These are phyloP conservation scores for Acronicta aceris DNA, from an alignment of 2,888 invertebrate genomes.

Conservation along the genomic window DNA sequence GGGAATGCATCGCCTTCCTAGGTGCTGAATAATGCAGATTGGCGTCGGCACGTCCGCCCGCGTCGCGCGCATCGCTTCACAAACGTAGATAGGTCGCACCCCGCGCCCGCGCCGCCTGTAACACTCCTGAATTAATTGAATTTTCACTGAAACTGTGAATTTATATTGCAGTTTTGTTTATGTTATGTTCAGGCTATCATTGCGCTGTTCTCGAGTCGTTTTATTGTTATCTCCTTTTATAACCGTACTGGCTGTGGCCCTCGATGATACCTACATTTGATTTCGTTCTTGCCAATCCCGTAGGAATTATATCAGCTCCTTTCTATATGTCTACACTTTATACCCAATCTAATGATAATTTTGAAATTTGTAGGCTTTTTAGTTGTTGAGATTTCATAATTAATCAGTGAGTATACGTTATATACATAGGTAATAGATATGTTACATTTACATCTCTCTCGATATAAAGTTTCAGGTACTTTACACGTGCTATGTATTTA, in stretches of 20 bases:
- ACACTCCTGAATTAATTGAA: slow-evolving; percentile 37
- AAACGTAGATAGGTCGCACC: slow-evolving; percentile 26
- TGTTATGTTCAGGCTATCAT: slow-evolving; percentile 20
- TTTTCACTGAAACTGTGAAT: slow-evolving; percentile 28
- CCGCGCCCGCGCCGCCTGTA: slow-evolving; percentile 14
- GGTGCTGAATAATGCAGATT: slow-evolving; percentile 77
- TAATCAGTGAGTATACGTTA: no score
- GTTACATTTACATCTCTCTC: slow-evolving; percentile 34
- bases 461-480: slow-evolving; percentile 23
- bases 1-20: slow-evolving; percentile 74
- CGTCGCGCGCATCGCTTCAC: slow-evolving; percentile 34
- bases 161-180: slow-evolving; percentile 21
- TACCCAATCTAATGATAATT: no score
- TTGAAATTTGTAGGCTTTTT: no score
- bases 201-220: slow-evolving; percentile 36
- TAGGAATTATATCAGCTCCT: slow-evolving; percentile 9
- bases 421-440: no score
- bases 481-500: slow-evolving; percentile 10
- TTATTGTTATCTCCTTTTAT: slow-evolving; percentile 42
- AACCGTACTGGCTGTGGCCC: slow-evolving; percentile 1
- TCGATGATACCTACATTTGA: no score
- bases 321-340: no score
- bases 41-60: slow-evolving; percentile 58
- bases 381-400: no score
- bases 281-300: not conserved